Evolutionary conservation across 2,888 invertebrate genomes (phyloP).

Genomic region (Adelphocoris suturalis): DNA sequence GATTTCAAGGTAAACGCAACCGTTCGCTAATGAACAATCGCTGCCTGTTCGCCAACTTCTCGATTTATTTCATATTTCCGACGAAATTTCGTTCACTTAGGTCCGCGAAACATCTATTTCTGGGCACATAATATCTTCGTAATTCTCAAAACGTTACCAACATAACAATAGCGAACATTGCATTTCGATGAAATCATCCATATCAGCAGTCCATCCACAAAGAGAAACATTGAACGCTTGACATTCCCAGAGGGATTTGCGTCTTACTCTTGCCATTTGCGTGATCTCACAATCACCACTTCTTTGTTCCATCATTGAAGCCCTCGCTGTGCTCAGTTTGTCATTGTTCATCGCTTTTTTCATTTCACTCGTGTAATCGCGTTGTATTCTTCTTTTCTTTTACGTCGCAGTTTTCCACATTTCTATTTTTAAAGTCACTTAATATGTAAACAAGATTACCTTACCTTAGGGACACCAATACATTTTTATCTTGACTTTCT

Average conservation of each 20-base stretch:
- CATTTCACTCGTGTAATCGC: not conserved
- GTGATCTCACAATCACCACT: constrained; percentile 17
- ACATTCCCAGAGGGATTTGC: constrained; percentile 1
- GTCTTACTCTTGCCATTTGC: constrained; percentile 8
- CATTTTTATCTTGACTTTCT: not conserved
- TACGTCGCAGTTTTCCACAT: not conserved
- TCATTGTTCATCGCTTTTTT: not conserved
- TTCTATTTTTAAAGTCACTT: constrained; percentile 16
- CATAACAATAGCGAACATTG: not conserved
- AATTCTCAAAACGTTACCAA: not conserved
- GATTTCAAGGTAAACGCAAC: constrained; percentile 39
- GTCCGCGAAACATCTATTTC: not conserved
- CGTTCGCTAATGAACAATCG: constrained; percentile 4
- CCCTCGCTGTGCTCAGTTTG: not conserved
- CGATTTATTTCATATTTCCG: not conserved
- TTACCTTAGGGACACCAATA: not conserved
- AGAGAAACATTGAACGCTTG: constrained; percentile 30
- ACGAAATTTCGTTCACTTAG: not conserved
- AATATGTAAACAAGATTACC: constrained; percentile 31
- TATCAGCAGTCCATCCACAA: not conserved
- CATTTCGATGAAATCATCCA: not conserved
- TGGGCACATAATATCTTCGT: not conserved
- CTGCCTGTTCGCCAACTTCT: not conserved
- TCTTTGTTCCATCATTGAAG: not conserved
- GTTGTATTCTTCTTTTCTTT: not conserved